Percentiles rank a stretch among this genome's conserved stretches.
phyloP scores from a whole-genome alignment of 2,888 invertebrate genomes.

The Tridacna crocea region DNA sequence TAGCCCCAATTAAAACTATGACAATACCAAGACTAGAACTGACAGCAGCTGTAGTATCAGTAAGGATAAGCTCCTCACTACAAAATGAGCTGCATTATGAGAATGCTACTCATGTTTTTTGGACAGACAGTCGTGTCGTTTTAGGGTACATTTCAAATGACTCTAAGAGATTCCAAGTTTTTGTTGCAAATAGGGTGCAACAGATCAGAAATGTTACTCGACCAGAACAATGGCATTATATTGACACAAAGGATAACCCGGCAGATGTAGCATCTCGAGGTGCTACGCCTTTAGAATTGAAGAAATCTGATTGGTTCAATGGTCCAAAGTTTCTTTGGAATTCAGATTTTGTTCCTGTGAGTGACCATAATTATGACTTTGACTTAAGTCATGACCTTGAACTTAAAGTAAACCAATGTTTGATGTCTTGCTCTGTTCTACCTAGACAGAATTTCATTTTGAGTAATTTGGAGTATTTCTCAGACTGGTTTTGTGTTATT shows the following conservation, averaged over 20 bases:
- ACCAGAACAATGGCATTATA: constrained; percentile 61
- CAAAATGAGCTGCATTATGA: constrained; percentile 39
- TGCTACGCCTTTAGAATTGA: constrained; percentile 5
- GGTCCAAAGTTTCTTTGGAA: constrained; percentile 54
- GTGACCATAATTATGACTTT: not conserved
- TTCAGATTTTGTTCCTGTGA: not conserved
- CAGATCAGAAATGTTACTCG: constrained; percentile 54
- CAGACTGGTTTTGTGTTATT: constrained; percentile 30
- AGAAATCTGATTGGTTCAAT: constrained; percentile 40
- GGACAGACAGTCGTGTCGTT: constrained; percentile 63
- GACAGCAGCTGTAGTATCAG: constrained; percentile 47
- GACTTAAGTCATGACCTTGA: not conserved
- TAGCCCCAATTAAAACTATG: constrained; percentile 43
- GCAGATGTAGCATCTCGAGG: constrained; percentile 67
- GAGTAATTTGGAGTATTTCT: constrained; percentile 39
- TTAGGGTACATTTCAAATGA: constrained; percentile 66
- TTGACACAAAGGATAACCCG: constrained; percentile 58
- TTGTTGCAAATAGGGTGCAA: constrained; percentile 69
- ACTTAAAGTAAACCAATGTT: not conserved
- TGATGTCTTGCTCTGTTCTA: constrained; percentile 1
- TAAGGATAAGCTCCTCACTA: not conserved
- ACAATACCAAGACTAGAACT: constrained; percentile 62
- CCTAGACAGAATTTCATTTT: not conserved
- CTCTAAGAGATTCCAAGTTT: constrained; percentile 61
- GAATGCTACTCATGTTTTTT: constrained; percentile 43